Evolutionary conservation across 2,888 invertebrate species (phyloP), one percentile per base, ranked within the genome.

Genomic region (Rotaria magnacalcarata): DNA sequence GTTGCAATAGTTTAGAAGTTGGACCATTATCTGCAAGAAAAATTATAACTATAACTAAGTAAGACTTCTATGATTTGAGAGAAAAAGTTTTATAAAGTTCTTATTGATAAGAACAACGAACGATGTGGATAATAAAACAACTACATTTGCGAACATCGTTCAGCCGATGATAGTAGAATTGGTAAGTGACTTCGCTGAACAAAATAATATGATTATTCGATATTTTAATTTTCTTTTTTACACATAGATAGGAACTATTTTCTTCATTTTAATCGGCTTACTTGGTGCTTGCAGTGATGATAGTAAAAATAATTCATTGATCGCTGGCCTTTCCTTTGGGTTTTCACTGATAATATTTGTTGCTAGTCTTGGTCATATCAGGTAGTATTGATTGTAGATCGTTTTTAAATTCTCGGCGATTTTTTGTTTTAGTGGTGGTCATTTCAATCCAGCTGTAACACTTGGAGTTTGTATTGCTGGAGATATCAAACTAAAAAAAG

Each of bases 321-420:
- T 27, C 21, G 24, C n/a, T 8, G 80, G 47, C 5, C 47, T 80
- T 14, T 43, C 80, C 3, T 80, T 80, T 80, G 80, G 80, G 10
- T 24, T 47, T 47, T 24, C 80, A n/a, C 47, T 80, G 10, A 80
- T 80, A 14, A n/a, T 80, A 0, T 47, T 80, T 24, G 24, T 47
- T n/a, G 80, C 80, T n/a, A 80, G 80, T 47, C n/a, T 80, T 47
- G 80, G 80, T n/a, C 80, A 80, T 80, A 80, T 80, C 3, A 80
- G 80, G 67, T 67, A 34, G 0, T 4, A 67, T 34, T 67, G 5
- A 16, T 67, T 16, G 34, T 67, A 2, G 14, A 27, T 10, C 27
- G 5, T 27, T 10, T 2, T 27, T 60, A 1, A 27, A 14, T 27
- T 27, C 60, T 14, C 34, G 4, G 27, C 16, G 60, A 60, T 34